phyloP scores from a whole-genome alignment of 2,888 invertebrate species.

The Orchestes rusci region DNA sequence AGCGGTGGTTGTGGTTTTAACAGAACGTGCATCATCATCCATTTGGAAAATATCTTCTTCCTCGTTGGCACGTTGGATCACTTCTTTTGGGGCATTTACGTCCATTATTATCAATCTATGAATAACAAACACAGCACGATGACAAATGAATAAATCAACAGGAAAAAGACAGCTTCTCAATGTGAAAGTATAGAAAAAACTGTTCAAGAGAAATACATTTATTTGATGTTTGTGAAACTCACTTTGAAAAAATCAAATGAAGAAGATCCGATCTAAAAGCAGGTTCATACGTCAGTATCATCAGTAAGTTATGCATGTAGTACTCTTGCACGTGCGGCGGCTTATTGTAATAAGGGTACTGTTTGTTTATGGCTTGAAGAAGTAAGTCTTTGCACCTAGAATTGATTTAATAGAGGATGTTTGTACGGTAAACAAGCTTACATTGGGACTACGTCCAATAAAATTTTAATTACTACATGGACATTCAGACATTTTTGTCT shows the following conservation, averaged over 20 bases:
- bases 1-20: conserved; percentile 31
- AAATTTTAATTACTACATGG: conserved; percentile 46
- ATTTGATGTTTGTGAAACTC: conserved; percentile 34
- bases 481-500: conserved; percentile 54
- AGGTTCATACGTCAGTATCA: conserved; percentile 69
- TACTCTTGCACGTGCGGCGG: conserved; percentile 61
- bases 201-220: conserved; percentile 11
- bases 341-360: conserved; percentile 73
- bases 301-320: conserved; percentile 71
- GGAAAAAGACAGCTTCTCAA: conserved; percentile 2
- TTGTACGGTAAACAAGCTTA: conserved; percentile 42
- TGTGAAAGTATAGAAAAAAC: conserved; percentile 2
- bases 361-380: conserved; percentile 53
- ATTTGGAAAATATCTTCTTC: conserved; percentile 48
- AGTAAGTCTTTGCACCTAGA: conserved; percentile 65
- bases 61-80: conserved; percentile 42
- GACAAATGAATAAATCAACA: too few relatives aligned
- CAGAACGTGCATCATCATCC: conserved; percentile 48
- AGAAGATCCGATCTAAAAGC: conserved; percentile 62
- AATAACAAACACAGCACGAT: too few relatives aligned
- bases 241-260: conserved; percentile 70
- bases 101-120: conserved; percentile 67
- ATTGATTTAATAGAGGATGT: conserved; percentile 7
- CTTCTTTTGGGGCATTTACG: conserved; percentile 57
- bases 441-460: conserved; percentile 53